A percentile compares a stretch with the other conserved stretches of the same genome.
These are phyloP conservation scores for Drosophila varians DNA, from an alignment of 1,140 invertebrate species.

Conservation along the genomic window DNA sequence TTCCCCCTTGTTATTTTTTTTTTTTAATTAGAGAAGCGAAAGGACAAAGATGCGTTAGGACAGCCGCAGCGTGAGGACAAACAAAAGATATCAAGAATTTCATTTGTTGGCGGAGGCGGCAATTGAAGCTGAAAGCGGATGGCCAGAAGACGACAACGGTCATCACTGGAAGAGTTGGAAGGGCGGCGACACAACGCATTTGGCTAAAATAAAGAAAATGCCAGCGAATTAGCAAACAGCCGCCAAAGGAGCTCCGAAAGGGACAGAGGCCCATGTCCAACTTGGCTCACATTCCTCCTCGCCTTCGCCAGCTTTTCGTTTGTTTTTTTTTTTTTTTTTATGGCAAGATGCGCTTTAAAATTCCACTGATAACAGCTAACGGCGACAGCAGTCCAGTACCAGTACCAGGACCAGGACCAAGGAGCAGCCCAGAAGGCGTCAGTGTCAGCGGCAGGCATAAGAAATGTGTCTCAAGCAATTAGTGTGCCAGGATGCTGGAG, in stretches of 20 bases:
- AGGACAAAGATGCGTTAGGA: conserved; percentile 77
- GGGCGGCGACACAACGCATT: conserved; percentile 63
- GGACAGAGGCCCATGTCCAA: conserved; percentile 64
- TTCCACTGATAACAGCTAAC: conserved; percentile 70
- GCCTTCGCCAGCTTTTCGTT: neutral
- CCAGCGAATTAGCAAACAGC: conserved; percentile 70
- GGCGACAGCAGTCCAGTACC: conserved; percentile 39
- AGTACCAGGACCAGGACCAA: too few species aligned
- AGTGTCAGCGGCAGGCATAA: conserved; percentile 74
- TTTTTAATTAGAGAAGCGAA: conserved; percentile 79
- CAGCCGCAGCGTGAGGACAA: conserved; percentile 69
- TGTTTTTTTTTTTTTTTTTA: conserved; percentile 13
- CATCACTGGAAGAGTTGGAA: conserved; percentile 60
- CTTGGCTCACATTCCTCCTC: conserved; percentile 27
- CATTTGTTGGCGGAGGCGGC: conserved; percentile 69
- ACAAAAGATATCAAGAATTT: conserved; percentile 82
- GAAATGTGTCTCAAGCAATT: conserved; percentile 75
- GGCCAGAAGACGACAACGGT: conserved; percentile 54
- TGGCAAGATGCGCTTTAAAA: conserved; percentile 72
- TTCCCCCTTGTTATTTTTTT: conserved; percentile 23
- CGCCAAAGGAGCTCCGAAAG: conserved; percentile 21
- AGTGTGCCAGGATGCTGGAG: conserved; percentile 31
- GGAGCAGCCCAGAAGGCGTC: conserved; percentile 56
- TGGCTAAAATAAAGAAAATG: conserved; percentile 81
- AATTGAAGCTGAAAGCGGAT: conserved; percentile 48